Evolutionary conservation across 2,888 invertebrate species (phyloP), one percentile per base, ranked within the genome.

Genomic region (Scaptomyza polygonia): DNA sequence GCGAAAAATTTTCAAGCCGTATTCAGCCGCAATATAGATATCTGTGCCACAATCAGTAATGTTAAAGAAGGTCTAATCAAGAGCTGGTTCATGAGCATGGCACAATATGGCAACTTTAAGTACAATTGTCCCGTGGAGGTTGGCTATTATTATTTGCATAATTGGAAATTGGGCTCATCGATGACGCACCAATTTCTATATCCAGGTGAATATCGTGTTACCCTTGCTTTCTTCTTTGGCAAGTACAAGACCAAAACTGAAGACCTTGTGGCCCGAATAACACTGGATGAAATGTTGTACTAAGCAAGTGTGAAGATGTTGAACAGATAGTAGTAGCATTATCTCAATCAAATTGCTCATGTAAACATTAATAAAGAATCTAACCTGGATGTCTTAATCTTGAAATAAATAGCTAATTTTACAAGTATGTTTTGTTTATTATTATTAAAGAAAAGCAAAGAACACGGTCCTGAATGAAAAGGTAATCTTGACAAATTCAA

Each of bases 91-190:
- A 75, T 71, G 42, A 81, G 79, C 12, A 77, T 88, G 53, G 1
- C 55, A 0, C 56, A 72, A 14, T 9, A 76, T 11, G 52, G 86
- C 2, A 86, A 88, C 56, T 85, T 86, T 14, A 88, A 77, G 82
- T 58, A 53, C 11, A 87, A 73, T 40, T 86, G 88, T 29, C 86
- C 86, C 0, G 72, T 85, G 3, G 67, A 69, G 40, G 52, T 69
- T 9, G 83, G 88, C 0, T 53, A 44, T 48, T 83, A 83, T 43
- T 83, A 85, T 52, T 0, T 87, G 21, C 79, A 48, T n/a, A 57
- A 82, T 21, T 87, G 86, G 86, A 61, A 52, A 21, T 29, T 82
- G 49, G 64, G 74, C 1, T 45, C 56, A 14, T 32, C 70, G 0
- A n/a, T 64, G 55, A 70, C 66, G 9, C 79, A n/a, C n/a, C n/a